Percentiles rank a stretch among this genome's conserved stretches.
Evolutionary conservation across 1,140 invertebrate genomes (phyloP).

Genomic region (Ectropis grisescens): DNA sequence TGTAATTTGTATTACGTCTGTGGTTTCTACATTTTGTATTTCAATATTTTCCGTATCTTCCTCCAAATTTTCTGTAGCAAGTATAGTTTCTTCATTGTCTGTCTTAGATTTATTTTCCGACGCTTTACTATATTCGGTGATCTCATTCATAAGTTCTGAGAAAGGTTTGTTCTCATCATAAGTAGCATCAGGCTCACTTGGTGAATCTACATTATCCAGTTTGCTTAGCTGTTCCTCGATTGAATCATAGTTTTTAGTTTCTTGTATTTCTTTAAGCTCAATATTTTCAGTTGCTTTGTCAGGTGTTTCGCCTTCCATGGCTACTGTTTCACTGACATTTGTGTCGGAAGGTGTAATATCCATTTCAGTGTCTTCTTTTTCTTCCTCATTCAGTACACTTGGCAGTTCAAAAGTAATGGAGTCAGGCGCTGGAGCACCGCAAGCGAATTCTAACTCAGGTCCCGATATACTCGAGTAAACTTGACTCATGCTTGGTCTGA

Average conservation of each 20-base stretch:
- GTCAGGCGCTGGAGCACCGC: too few relatives aligned
- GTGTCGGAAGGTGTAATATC: background rate
- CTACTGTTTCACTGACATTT: too few relatives aligned
- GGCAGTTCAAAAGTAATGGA: constrained; percentile 23
- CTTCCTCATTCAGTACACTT: constrained; percentile 4
- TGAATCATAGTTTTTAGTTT: constrained; percentile 1
- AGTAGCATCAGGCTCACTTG: too few relatives aligned
- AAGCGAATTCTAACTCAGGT: constrained; percentile 61
- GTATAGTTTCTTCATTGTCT: too few relatives aligned
- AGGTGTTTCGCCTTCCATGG: too few relatives aligned
- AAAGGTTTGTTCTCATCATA: constrained; percentile 19
- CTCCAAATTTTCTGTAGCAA: background rate
- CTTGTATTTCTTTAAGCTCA: background rate
- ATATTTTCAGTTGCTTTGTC: too few relatives aligned
- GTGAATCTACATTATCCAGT: too few relatives aligned
- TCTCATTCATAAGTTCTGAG: constrained; percentile 13
- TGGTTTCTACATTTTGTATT: too few relatives aligned
- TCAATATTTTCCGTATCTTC: background rate
- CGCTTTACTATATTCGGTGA: constrained; percentile 13
- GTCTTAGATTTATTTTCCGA: constrained; percentile 3
- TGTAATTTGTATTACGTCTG: background rate
- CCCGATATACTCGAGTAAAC: constrained; percentile 60
- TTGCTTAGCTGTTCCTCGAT: too few relatives aligned
- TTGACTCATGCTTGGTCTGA: constrained; percentile 56
- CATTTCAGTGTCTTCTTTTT: constrained; percentile 1